Evolutionary conservation across 1,140 invertebrate species (phyloP).

Genomic region (Neuroterus valhalla): DNA sequence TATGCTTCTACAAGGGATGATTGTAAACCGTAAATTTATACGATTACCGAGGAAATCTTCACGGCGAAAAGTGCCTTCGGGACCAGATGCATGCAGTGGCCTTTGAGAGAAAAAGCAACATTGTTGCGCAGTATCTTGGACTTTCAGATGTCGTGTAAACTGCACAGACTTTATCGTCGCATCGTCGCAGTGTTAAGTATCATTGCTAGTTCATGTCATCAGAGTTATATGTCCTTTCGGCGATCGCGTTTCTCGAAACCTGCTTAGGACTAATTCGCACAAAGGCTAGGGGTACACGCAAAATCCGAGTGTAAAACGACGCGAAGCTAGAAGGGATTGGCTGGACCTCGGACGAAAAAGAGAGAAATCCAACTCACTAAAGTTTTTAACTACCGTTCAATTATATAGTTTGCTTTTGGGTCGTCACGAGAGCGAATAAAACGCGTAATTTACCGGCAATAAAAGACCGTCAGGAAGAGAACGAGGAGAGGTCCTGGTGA

Average conservation of each 20-base stretch:
- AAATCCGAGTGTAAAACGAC: background rate
- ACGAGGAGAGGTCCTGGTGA: constrained; percentile 39
- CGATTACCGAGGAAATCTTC: constrained; percentile 41
- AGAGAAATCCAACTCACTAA: constrained; percentile 61
- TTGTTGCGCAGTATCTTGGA: background rate
- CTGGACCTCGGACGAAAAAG: constrained; percentile 23
- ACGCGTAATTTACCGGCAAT: constrained; percentile 72
- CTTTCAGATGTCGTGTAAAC: background rate
- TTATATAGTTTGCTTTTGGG: constrained; percentile 65
- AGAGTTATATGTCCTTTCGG: constrained; percentile 19
- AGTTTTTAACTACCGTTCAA: constrained; percentile 64
- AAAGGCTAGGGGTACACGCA: background rate
- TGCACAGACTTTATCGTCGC: constrained; percentile 49
- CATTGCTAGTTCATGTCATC: constrained; percentile 41
- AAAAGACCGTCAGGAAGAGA: constrained; percentile 60
- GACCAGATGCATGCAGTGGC: background rate
- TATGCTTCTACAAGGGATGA: constrained; percentile 38
- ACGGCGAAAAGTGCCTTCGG: constrained; percentile 7
- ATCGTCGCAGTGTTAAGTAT: constrained; percentile 50
- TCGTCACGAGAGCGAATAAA: constrained; percentile 68
- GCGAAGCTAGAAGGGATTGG: background rate
- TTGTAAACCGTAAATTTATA: constrained; percentile 63
- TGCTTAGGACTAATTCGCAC: constrained; percentile 5
- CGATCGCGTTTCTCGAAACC: constrained; percentile 40
- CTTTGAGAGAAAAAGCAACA: background rate